Percentiles rank a stretch among this genome's conserved stretches.
These are phyloP conservation scores for Amiota mariae DNA, from an alignment of 2,888 invertebrate species.

Conservation along the genomic window DNA sequence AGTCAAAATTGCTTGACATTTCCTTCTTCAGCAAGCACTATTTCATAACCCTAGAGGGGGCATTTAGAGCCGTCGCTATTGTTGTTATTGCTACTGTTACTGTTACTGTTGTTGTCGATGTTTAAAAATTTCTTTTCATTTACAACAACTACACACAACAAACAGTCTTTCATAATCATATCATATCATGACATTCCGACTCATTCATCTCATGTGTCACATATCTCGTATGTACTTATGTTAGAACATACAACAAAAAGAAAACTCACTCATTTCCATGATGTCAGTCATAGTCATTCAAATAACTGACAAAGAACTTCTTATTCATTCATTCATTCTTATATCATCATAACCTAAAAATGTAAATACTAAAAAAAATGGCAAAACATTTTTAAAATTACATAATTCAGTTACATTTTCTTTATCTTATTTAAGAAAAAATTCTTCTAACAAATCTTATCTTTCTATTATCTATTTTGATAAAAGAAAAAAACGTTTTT, in stretches of 20 bases:
- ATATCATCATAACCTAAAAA: constrained; percentile 7
- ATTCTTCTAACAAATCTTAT: background rate
- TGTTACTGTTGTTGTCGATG: background rate
- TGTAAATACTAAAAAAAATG: too few species aligned
- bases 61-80: background rate
- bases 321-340: too few species aligned
- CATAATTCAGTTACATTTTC: constrained; percentile 33
- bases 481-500: constrained; percentile 9
- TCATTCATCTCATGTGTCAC: background rate
- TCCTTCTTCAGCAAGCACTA: background rate
- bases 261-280: too few species aligned
- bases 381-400: too few species aligned
- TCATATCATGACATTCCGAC: background rate
- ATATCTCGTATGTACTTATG: too few species aligned
- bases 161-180: constrained; percentile 7
- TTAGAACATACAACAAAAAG: background rate
- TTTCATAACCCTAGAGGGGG: background rate
- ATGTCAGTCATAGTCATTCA: too few species aligned
- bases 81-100: background rate
- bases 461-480: constrained; percentile 12
- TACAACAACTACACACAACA: background rate
- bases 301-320: background rate
- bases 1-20: background rate
- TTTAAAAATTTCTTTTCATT: constrained; percentile 3
- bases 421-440: constrained; percentile 39